Base-by-base conservation (phyloP, 2,113 vertebrate species). In the Calonectris borealis region DNA sequence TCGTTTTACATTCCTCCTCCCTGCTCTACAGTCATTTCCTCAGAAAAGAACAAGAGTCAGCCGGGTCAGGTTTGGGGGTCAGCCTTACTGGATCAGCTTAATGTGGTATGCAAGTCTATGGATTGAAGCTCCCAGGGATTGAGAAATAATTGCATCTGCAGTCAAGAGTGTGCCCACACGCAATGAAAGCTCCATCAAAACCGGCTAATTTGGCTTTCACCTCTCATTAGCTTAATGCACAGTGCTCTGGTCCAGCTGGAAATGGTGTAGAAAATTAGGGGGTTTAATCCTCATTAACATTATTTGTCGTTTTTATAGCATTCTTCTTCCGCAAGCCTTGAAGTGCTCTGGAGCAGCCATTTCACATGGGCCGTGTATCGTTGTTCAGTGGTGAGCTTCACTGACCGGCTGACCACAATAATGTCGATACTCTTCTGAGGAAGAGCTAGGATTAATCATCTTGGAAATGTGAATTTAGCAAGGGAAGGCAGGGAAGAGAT, bases 191-290 rank as follows among this genome's bases (percentile, higher is more conserved):
- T 88, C 68, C 62, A 83, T 55, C 80, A 80, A 60, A 81, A 64
- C 36, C 0, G 0, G 58, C 57, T 92, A 16, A 92, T 86, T 93
- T 65, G 83, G 58, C 64, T 86, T 92, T 86, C 10, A 46, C 15
- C 38, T 77, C 71, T 92, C 89, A 83, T 94, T 92, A 88, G 26
- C 54, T 94, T 94, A 89, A 89, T 73, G 83, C 49, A 69, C 40
- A 80, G 64, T 52, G 40, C 46, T 34, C 55, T 38, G 51, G 77
- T 84, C 48, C 84, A 81, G 34, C 49, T 94, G 72, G 46, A 88
- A 94, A 60, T 0, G 0, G 29, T 32, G 71, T 64, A 65, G 62
- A 80, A 93, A 96, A 82, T 68, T 13, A 55, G 38, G 46, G 31
- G 8, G 15, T 64, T 88, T 92, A 85, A 76, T 84, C 36, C 32